A percentile compares a stretch with the other conserved stretches of the same genome.
These are phyloP conservation scores for Ypsolopha sequella DNA, from an alignment of 2,888 invertebrate species.

Conservation along the genomic window DNA sequence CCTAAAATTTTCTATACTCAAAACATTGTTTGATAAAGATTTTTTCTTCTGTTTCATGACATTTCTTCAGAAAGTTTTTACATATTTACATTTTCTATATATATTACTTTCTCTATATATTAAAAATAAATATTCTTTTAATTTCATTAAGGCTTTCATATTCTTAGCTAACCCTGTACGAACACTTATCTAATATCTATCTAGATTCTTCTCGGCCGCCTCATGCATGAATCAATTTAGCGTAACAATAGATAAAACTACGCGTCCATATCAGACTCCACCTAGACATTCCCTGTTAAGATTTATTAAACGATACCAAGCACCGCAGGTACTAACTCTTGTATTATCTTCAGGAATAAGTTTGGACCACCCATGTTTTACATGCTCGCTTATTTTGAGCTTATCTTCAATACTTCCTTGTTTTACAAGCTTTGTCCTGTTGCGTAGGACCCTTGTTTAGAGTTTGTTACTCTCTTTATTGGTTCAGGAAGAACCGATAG, in stretches of 20 bases:
- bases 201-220: not conserved
- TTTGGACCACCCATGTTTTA: not conserved
- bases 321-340: not conserved
- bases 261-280: not conserved
- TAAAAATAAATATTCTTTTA: no score
- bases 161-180: no score
- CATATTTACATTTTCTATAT: no score
- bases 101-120: no score
- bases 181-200: not conserved
- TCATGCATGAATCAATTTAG: slow-evolving; percentile 1
- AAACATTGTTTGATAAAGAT: no score
- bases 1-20: no score
- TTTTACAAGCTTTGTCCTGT: not conserved
- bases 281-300: not conserved
- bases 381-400: not conserved
- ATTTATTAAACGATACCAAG: not conserved
- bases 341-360: not conserved
- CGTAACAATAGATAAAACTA: not conserved
- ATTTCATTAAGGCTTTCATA: no score
- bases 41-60: no score
- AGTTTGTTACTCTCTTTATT: no score
- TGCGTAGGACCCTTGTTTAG: no score
- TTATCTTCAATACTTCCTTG: not conserved
- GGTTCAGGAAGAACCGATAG: no score
- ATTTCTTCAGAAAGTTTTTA: no score